phyloP scores from a whole-genome alignment of 2,888 invertebrate genomes.

The Crepidodera aurea region DNA sequence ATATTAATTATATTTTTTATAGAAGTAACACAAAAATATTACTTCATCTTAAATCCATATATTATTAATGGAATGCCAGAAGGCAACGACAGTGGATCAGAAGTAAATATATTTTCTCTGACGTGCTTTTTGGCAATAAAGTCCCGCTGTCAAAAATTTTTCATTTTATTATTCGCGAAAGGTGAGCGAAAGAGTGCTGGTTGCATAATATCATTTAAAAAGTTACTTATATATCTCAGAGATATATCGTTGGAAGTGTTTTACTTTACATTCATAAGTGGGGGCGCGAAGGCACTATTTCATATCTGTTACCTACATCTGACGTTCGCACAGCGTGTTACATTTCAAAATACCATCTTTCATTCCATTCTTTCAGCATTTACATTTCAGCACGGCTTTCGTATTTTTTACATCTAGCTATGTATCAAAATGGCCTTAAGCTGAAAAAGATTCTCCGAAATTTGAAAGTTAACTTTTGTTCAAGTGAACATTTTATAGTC shows the following conservation, averaged over 20 bases:
- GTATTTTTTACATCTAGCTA: conserved; percentile 38
- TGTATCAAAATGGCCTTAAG: conserved; percentile 33
- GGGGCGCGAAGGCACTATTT: conserved; percentile 54
- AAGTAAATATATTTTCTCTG: conserved; percentile 17
- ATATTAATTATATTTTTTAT: too few relatives aligned
- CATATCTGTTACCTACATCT: conserved; percentile 59
- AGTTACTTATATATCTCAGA: conserved; percentile 34
- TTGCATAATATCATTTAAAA: conserved; percentile 37
- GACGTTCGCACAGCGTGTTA: conserved; percentile 58
- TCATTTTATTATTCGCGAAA: conserved; percentile 29
- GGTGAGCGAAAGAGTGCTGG: conserved; percentile 28
- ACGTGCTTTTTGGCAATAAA: conserved; percentile 5
- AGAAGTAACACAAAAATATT: too few relatives aligned
- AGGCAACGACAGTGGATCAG: too few relatives aligned
- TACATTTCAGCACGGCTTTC: conserved; percentile 51
- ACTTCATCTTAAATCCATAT: too few relatives aligned
- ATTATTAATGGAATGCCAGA: too few relatives aligned
- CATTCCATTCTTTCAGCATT: conserved; percentile 60
- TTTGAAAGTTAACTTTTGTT: conserved; percentile 36
- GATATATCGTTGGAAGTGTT: conserved; percentile 49
- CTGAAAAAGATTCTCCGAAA: conserved; percentile 35
- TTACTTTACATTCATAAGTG: conserved; percentile 60
- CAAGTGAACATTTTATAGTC: conserved; percentile 30
- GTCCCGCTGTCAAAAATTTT: conserved; percentile 22
- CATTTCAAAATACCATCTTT: conserved; percentile 61